Conservation (phyloP, 2,113 vertebrate genomes). For the Lampris incognitus region DNA sequence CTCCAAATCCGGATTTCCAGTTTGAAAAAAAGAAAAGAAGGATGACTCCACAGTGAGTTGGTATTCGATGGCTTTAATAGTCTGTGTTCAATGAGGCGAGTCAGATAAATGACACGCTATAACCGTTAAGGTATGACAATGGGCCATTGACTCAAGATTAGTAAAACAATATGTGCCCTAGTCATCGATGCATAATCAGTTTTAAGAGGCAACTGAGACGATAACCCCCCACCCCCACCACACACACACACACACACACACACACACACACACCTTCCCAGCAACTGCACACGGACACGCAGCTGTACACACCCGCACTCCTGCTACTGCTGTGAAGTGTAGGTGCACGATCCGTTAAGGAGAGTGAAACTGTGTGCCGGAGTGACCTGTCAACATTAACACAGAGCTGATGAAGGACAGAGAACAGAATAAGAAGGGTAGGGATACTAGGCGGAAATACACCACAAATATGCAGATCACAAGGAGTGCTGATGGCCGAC, state of each 20-base stretch:
- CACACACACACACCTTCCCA: neutral
- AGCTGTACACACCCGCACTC: slow-evolving; percentile 16
- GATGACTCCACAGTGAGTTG: neutral
- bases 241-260: neutral
- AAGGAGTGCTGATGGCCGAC: too few species aligned
- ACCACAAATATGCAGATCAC: neutral
- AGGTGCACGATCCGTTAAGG: slow-evolving; percentile 29
- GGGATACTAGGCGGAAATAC: neutral
- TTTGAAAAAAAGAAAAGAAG: neutral
- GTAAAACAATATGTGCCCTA: neutral
- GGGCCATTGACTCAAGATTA: neutral
- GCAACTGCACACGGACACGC: neutral
- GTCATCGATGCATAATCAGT: neutral
- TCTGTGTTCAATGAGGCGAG: too few species aligned
- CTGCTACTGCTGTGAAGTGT: slow-evolving; percentile 21
- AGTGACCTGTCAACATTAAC: slow-evolving; percentile 6
- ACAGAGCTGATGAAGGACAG: neutral
- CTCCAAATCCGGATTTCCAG: neutral
- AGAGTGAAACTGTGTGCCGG: slow-evolving; percentile 26
- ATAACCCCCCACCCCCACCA: neutral
- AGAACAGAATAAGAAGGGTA: neutral
- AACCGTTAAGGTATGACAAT: neutral
- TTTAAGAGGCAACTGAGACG: slow-evolving; percentile 14
- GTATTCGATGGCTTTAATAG: neutral
- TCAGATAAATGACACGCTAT: neutral